phyloP scores from a whole-genome alignment of 2,888 invertebrate genomes.

The Leptopilina drosophilae region DNA sequence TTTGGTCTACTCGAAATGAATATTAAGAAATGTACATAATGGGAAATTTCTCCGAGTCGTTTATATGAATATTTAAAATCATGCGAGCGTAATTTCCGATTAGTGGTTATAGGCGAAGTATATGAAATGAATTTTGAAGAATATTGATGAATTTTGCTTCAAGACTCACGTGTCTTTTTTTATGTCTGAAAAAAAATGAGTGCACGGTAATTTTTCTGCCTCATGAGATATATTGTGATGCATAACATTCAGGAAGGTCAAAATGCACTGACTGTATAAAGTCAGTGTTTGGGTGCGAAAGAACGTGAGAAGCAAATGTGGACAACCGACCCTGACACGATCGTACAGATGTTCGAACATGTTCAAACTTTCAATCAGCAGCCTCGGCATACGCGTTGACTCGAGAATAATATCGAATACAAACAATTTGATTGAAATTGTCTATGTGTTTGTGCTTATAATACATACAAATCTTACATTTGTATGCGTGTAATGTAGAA shows the following conservation, averaged over 20 bases:
- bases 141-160: too few relatives aligned
- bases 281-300: constrained; percentile 47
- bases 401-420: neutral
- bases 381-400: constrained; percentile 40
- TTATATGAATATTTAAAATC: too few relatives aligned
- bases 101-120: too few relatives aligned
- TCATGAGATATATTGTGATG: constrained; percentile 47
- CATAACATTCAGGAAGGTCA: constrained; percentile 46
- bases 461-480: neutral
- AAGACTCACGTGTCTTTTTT: too few relatives aligned
- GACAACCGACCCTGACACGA: constrained; percentile 67
- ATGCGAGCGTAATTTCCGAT: too few relatives aligned
- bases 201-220: neutral
- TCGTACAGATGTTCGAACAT: constrained; percentile 55
- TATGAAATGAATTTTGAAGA: too few relatives aligned
- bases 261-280: constrained; percentile 51
- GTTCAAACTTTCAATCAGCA: constrained; percentile 51
- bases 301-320: constrained; percentile 56
- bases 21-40: too few relatives aligned
- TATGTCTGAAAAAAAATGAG: neutral
- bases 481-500: constrained; percentile 23
- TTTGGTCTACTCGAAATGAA: too few relatives aligned
- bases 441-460: constrained; percentile 1
- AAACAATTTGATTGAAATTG: constrained; percentile 8
- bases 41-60: too few relatives aligned